A percentile compares a stretch with the other conserved stretches of the same genome.
These are phyloP conservation scores for Latrodectus hesperus DNA, from an alignment of 2,888 invertebrate genomes.

Conservation along the genomic window DNA sequence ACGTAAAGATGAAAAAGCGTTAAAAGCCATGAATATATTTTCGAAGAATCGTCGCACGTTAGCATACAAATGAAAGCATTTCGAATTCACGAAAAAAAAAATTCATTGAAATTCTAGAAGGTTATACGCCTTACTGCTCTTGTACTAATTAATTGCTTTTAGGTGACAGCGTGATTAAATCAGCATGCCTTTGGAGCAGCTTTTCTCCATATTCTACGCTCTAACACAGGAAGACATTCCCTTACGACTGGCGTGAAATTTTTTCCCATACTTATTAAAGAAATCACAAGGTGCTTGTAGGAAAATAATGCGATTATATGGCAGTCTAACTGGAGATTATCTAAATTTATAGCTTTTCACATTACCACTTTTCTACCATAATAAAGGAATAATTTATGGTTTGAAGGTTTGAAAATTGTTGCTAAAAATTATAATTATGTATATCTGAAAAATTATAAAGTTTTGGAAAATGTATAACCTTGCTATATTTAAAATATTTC, in stretches of 20 bases:
- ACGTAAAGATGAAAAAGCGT: too few relatives aligned
- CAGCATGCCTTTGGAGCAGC: constrained; percentile 11
- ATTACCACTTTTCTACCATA: too few relatives aligned
- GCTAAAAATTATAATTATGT: too few relatives aligned
- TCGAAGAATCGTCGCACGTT: too few relatives aligned
- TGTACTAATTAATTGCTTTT: constrained; percentile 31
- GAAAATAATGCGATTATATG: neutral
- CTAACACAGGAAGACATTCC: neutral
- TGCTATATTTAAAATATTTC: too few relatives aligned
- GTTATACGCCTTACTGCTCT: neutral
- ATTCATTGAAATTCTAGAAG: neutral
- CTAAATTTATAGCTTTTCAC: too few relatives aligned
- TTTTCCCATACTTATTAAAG: neutral
- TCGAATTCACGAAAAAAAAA: neutral
- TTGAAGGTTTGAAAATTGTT: too few relatives aligned
- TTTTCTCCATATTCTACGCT: neutral
- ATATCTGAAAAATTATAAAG: too few relatives aligned
- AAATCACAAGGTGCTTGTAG: neutral
- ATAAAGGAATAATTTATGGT: too few relatives aligned
- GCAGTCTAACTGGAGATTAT: neutral
- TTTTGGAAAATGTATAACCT: too few relatives aligned
- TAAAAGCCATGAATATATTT: too few relatives aligned
- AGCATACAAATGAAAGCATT: neutral
- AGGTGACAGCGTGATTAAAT: constrained; percentile 22
- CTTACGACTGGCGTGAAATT: neutral